phyloP scores from a whole-genome alignment of 2,797 vertebrate species.

The Orestias chungarensis region DNA sequence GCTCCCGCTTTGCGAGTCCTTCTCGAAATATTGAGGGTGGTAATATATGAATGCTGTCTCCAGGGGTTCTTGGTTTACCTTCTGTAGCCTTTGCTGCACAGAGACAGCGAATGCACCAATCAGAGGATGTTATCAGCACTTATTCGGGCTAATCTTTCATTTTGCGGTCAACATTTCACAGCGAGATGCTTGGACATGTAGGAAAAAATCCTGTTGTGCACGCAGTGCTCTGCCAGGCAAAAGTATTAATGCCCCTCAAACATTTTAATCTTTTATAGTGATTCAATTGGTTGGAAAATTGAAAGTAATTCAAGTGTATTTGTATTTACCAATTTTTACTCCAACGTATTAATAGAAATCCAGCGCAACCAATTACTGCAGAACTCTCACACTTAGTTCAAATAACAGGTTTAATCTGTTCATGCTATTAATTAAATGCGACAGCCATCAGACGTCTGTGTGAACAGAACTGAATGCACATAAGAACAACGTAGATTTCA shows the following conservation, averaged over 20 bases:
- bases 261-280: background rate
- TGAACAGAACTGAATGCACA: no score
- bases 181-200: conserved; percentile 6
- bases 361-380: background rate
- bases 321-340: background rate
- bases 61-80: conserved; percentile 66
- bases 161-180: background rate
- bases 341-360: no score
- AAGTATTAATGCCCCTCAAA: background rate
- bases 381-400: background rate
- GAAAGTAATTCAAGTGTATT: background rate
- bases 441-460: no score
- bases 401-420: no score
- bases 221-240: background rate
- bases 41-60: conserved; percentile 82
- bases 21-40: conserved; percentile 78
- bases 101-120: conserved; percentile 75
- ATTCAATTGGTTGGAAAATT: background rate
- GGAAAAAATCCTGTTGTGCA: background rate
- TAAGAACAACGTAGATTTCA: no score
- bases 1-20: conserved; percentile 69
- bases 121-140: conserved; percentile 39
- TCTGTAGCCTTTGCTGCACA: conserved; percentile 54
- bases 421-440: no score
- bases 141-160: background rate